phyloP scores from a whole-genome alignment of 2,888 invertebrate genomes.

The Drosophila sordidapex region DNA sequence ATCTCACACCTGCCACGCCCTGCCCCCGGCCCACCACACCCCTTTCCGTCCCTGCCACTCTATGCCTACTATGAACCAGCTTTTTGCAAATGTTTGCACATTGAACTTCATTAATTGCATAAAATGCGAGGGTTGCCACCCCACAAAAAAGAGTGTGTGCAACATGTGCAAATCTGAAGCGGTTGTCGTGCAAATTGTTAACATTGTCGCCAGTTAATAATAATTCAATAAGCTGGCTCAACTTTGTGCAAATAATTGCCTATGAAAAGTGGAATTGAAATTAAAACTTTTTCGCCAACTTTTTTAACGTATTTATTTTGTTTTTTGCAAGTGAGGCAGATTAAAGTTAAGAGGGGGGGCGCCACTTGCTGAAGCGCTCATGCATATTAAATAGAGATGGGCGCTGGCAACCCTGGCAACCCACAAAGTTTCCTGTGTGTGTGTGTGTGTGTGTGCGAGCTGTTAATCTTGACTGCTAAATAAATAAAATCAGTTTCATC shows the following conservation, averaged over 20 bases:
- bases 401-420: conserved; percentile 40
- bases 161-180: conserved; percentile 48
- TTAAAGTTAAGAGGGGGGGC: conserved; percentile 3
- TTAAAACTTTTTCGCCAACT: conserved; percentile 7
- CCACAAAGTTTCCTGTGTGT: background rate
- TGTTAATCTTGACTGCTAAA: conserved; percentile 68
- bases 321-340: background rate
- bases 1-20: conserved; percentile 3
- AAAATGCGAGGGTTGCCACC: conserved; percentile 29
- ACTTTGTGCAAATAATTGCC: conserved; percentile 54
- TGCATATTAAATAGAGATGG: conserved; percentile 65
- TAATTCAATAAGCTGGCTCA: conserved; percentile 62
- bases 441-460: background rate
- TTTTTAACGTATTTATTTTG: background rate
- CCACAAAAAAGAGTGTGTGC: background rate
- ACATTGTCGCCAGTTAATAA: conserved; percentile 77
- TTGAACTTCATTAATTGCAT: conserved; percentile 73
- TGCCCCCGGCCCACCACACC: background rate
- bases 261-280: conserved; percentile 14
- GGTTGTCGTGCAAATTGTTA: conserved; percentile 70
- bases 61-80: background rate
- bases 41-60: too few relatives aligned
- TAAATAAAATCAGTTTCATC: conserved; percentile 78
- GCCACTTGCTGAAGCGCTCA: conserved; percentile 38
- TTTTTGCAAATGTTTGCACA: conserved; percentile 67